Conservation (phyloP, 2,113 vertebrate genomes). For the Vidua macroura region DNA sequence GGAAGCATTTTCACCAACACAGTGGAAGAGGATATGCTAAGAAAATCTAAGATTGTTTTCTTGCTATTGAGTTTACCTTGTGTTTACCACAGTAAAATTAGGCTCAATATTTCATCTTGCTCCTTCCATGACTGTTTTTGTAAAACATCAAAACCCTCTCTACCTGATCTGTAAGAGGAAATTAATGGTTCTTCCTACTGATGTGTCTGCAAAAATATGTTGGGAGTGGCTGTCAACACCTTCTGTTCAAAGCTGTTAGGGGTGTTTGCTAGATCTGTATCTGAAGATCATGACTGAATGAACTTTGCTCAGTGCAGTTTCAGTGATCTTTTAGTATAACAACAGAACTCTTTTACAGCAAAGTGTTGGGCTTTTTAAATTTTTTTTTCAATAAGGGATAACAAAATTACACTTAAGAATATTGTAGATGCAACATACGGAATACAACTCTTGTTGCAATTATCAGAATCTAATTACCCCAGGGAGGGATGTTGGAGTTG, state of each 20-base stretch:
- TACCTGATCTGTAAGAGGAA: neutral
- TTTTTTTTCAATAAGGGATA: neutral
- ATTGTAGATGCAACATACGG: neutral
- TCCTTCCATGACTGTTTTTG: neutral
- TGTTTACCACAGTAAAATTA: neutral
- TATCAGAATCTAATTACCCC: neutral
- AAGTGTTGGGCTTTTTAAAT: neutral
- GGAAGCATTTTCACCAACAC: neutral
- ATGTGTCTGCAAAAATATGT: neutral
- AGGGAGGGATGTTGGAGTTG: neutral
- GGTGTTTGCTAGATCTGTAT: neutral
- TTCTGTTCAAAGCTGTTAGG: neutral
- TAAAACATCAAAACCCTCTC: neutral
- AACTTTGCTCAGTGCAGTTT: neutral
- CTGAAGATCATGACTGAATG: neutral
- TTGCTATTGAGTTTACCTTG: neutral
- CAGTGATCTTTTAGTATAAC: neutral
- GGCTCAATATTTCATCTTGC: neutral
- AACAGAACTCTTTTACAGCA: neutral
- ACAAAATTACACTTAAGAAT: neutral
- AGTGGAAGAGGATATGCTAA: neutral
- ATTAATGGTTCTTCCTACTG: neutral
- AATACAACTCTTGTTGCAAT: neutral
- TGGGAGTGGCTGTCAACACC: neutral
- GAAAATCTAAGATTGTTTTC: neutral